phyloP scores from a whole-genome alignment of 2,113 vertebrate genomes.

The Macrotis lagotis region DNA sequence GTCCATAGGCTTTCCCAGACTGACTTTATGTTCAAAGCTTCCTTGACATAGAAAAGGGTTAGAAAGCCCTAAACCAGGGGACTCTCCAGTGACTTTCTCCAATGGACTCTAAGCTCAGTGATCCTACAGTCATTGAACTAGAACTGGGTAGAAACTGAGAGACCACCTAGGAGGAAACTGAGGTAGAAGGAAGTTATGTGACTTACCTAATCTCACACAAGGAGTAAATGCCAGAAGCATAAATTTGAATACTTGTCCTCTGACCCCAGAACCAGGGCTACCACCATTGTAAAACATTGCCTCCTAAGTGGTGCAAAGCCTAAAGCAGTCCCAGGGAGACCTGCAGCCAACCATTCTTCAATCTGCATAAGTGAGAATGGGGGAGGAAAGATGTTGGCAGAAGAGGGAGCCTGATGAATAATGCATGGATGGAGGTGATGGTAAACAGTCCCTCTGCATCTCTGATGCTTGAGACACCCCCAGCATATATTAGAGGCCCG shows the following conservation, averaged over 20 bases:
- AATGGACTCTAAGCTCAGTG: neutral
- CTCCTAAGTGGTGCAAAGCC: neutral
- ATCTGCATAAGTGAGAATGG: neutral
- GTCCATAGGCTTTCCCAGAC: neutral
- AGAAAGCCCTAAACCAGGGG: neutral
- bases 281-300: neutral
- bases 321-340: neutral
- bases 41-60: neutral
- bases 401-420: slow-evolving; percentile 75
- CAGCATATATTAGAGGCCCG: slow-evolving; percentile 42
- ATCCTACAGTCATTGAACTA: neutral
- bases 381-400: slow-evolving; percentile 41
- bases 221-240: neutral
- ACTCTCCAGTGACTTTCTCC: neutral
- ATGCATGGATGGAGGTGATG: slow-evolving; percentile 73
- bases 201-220: neutral
- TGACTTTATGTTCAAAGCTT: neutral
- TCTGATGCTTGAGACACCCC: slow-evolving; percentile 47
- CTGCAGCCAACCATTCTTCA: neutral
- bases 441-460: slow-evolving; percentile 69
- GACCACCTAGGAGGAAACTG: neutral
- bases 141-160: neutral
- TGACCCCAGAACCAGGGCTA: neutral
- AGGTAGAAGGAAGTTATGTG: neutral
- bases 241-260: neutral